Evolutionary conservation across 2,888 invertebrate genomes (phyloP), one percentile per base, ranked within the genome.

Genomic region (Smittia sp.): DNA sequence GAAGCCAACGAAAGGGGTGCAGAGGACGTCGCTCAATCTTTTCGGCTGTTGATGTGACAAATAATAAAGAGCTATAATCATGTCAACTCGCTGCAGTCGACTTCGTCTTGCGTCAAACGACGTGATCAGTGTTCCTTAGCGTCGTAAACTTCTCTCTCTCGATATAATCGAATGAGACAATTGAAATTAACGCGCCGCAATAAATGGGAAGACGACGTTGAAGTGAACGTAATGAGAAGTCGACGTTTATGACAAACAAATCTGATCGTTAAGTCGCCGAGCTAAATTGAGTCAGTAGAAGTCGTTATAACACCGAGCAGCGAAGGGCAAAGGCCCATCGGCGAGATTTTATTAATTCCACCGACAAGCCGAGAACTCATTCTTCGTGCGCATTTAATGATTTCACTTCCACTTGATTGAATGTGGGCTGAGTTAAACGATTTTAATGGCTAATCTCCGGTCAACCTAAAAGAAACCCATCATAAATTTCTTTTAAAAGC

Each of bases 381-480:
- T 58, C 9, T 13, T 58, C n/a, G 58, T 58, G 13, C 58, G 58
- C 52, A 58, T 27, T 27, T 18, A 27, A 63, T 27, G 63, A 24
- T 24, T 63, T 27, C 63, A 27, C 27, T 25, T 24, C 39, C 27
- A 27, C 25, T 27, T 72, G 72, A 72, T 72, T 72, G 72, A 58
- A 72, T 72, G 72, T 72, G 72, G 72, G 72, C 62, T 38, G 72
- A 54, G 27, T 72, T 72, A 72, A 72, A 72, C 32, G 72, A 39
- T 22, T 62, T 20, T 72, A 72, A 72, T 72, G 72, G 72, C 72
- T 72, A 25, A 72, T 72, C 72, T 72, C 72, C 72, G 72, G 72
- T 58, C 58, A 58, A 58, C 38, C 54, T 72, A 15, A 69, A 72
- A 72, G 54, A 72, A 52, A 22, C 72, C 54, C 58, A 72, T 58